Conservation (phyloP, 2,113 vertebrate species). For the Otocyon megalotis region DNA sequence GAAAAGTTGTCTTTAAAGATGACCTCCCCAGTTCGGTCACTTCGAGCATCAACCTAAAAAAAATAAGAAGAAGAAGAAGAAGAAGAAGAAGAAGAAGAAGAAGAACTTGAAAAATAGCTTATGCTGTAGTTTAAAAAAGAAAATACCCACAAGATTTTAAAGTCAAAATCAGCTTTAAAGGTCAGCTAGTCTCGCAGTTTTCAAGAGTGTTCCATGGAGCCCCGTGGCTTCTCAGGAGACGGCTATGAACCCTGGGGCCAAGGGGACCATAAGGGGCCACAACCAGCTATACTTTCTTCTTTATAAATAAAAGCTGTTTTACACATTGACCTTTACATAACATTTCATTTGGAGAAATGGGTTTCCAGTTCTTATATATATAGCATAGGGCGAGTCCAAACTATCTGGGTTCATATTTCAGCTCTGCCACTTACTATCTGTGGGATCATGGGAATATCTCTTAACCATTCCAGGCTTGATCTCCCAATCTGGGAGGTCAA, state of each 20-base stretch:
- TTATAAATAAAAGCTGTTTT: neutral
- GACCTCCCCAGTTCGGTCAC: slow-evolving; percentile 97
- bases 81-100: too few species aligned
- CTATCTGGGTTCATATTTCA: neutral
- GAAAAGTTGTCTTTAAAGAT: slow-evolving; percentile 99
- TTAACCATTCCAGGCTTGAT: neutral
- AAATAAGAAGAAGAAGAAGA: neutral
- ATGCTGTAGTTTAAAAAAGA: neutral
- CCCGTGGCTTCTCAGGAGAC: neutral
- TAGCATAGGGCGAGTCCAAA: neutral
- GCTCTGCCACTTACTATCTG: neutral
- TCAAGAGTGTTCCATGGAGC: neutral
- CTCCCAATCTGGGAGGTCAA: neutral
- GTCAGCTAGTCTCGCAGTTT: neutral
- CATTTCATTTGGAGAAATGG: neutral
- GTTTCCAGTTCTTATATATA: neutral
- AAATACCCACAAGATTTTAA: neutral
- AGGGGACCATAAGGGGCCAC: neutral
- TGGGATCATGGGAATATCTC: neutral
- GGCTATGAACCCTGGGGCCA: neutral
- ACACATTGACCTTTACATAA: neutral
- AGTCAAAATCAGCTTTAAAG: neutral
- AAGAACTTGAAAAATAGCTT: neutral
- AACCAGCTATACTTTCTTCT: neutral
- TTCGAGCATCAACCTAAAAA: slow-evolving; percentile 96